These are phyloP conservation scores for Caenorhabditis macrosperma DNA, from an alignment of 2,888 invertebrate species.

Conservation along the genomic window DNA sequence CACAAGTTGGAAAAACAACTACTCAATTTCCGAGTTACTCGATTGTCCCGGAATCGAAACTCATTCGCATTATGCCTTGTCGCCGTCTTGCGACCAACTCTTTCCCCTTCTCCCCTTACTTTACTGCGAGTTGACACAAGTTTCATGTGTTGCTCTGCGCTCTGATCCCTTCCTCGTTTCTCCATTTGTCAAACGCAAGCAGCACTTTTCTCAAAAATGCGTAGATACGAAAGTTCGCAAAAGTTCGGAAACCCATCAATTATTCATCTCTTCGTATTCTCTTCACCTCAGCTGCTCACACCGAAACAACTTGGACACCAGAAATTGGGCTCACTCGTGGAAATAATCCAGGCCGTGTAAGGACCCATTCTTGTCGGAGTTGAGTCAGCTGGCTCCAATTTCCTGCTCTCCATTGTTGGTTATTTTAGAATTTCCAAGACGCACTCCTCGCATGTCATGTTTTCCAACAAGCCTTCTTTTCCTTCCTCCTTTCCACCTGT, in stretches of 20 bases:
- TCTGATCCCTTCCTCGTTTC: conserved; percentile 26
- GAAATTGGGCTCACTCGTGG: background rate
- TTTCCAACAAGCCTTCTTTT: background rate
- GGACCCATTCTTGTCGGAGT: background rate
- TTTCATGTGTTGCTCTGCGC: conserved; percentile 36
- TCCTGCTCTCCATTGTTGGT: conserved; percentile 12
- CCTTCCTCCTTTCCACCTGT: conserved; percentile 4
- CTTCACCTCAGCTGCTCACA: background rate
- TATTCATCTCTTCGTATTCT: conserved; percentile 3
- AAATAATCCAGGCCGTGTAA: background rate
- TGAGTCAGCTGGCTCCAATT: conserved; percentile 14
- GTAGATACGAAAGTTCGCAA: background rate
- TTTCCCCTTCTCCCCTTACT: background rate
- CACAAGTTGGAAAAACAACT: conserved; percentile 45
- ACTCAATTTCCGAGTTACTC: conserved; percentile 30
- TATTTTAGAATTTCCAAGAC: conserved; percentile 6
- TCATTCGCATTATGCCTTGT: conserved; percentile 27
- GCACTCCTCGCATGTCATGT: background rate
- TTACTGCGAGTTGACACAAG: conserved; percentile 6
- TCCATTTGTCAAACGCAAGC: background rate
- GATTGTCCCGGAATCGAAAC: background rate
- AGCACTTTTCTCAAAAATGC: background rate
- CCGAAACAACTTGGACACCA: background rate
- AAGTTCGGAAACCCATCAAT: conserved; percentile 10
- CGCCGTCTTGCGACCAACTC: too few relatives aligned